Percentiles rank a stretch among this genome's conserved stretches.
Evolutionary conservation across 2,797 vertebrate species (phyloP).

Genomic region (Numenius phaeopus): DNA sequence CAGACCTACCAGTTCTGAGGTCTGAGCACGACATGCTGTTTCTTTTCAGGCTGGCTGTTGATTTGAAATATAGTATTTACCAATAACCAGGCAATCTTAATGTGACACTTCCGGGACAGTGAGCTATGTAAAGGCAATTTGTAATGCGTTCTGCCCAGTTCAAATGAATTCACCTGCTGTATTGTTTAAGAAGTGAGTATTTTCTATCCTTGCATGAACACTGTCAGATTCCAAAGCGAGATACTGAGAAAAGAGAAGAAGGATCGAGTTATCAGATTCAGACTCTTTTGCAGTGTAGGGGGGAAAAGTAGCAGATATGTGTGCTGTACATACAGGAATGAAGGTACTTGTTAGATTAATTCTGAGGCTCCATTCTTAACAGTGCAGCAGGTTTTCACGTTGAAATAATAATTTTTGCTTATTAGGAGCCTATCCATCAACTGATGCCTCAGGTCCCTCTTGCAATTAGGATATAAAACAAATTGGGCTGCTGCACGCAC

Average conservation of each 20-base stretch:
- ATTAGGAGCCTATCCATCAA: conserved; percentile 37
- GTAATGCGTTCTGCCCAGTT: not conserved
- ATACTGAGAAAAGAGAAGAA: not conserved
- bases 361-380: conserved; percentile 24
- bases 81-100: not conserved
- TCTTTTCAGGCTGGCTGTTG: not conserved
- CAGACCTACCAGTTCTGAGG: not conserved
- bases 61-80: not conserved
- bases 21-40: not conserved
- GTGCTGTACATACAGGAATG: not conserved
- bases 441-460: conserved; percentile 35
- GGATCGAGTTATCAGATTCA: not conserved
- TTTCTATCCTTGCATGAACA: not conserved
- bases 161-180: not conserved
- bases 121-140: not conserved
- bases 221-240: not conserved
- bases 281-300: not conserved
- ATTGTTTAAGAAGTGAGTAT: not conserved
- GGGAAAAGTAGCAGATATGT: not conserved
- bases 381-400: conserved; percentile 21
- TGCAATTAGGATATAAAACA: conserved; percentile 22
- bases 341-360: not conserved
- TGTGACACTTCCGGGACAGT: not conserved
- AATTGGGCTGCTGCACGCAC: not conserved
- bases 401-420: conserved; percentile 63